Evolutionary conservation across 2,797 vertebrate species (phyloP).

Genomic region (Chelidonichthys spinosus): DNA sequence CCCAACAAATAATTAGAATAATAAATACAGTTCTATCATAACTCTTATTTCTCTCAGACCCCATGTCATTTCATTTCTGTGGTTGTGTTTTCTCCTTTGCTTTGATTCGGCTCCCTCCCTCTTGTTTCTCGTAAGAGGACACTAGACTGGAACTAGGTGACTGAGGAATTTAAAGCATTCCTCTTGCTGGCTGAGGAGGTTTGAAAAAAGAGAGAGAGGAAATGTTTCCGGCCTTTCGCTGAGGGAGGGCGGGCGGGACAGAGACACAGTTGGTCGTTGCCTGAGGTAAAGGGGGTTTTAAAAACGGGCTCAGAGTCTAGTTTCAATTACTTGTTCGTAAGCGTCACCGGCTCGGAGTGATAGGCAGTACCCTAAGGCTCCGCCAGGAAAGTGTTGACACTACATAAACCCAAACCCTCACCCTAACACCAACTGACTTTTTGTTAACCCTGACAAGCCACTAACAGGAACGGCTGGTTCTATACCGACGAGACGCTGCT

Average conservation of each 20-base stretch:
- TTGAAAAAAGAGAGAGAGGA: constrained; percentile 59
- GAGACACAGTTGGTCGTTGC: constrained; percentile 53
- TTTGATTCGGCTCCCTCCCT: constrained; percentile 25
- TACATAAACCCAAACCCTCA: constrained; percentile 43
- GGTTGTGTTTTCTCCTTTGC: constrained; percentile 28
- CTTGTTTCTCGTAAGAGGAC: constrained; percentile 52
- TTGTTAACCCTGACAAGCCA: constrained; percentile 21
- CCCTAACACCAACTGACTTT: constrained; percentile 32
- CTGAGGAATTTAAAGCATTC: constrained; percentile 79
- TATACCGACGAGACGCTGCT: constrained; percentile 13
- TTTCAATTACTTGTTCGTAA: constrained; percentile 56
- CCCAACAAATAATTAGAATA: neutral
- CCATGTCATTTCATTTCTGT: constrained; percentile 35
- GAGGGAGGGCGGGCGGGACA: constrained; percentile 54
- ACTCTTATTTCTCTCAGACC: constrained; percentile 20
- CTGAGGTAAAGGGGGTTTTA: constrained; percentile 50
- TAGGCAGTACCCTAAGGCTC: constrained; percentile 39
- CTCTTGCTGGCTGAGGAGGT: constrained; percentile 72
- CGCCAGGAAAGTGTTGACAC: constrained; percentile 44
- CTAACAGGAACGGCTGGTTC: constrained; percentile 21
- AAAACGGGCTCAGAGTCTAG: constrained; percentile 45
- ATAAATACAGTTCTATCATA: constrained; percentile 1
- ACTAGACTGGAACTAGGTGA: constrained; percentile 74
- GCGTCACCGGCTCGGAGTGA: constrained; percentile 39
- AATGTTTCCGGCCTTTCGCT: constrained; percentile 70